Evolutionary conservation across 2,888 invertebrate genomes (phyloP), one percentile per base, ranked within the genome.

Genomic region (Malacosoma neustria): DNA sequence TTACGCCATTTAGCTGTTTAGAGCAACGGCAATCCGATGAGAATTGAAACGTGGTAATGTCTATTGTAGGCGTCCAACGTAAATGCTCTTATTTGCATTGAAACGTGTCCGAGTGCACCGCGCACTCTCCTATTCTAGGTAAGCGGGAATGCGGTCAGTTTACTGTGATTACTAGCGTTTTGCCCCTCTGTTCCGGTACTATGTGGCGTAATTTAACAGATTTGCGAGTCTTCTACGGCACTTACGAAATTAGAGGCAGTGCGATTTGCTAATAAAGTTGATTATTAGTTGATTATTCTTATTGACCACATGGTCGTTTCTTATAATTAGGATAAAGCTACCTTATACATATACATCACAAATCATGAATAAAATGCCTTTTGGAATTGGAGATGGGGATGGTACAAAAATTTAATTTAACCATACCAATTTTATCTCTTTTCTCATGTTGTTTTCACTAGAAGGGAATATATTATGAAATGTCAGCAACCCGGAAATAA

Each of bases 41-140:
- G 72, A 69, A 74, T 72, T 73, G 75, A 74, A 80, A 73, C 72
- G 69, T 61, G 65, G 72, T 79, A 80, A 79, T 79, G 71, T 66
- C 73, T 67, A 73, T 73, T 72, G 73, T 75, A 66, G 64, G 68
- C 59, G 63, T 62, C 65, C 63, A 51, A 69, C 61, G 63, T 71
- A 72, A 79, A 74, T 66, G 74, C 59, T 68, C 69, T 65, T 76
- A 79, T 80, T 79, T 77, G 74, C 73, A 73, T 71, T 58, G 61
- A 65, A 76, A 75, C 72, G 70, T 72, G 71, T 67, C 67, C 51
- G 58, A 61, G 60, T 63, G 63, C 68, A 65, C 67, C 66, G 60
- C 65, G 61, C 53, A 56, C 50, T 48, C 47, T 48, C 51, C 46
- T 57, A 52, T 55, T 55, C 51, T 48, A 46, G 48, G 52, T 49